These are phyloP conservation scores for Philaenus spumarius DNA, from an alignment of 1,140 invertebrate species.

Conservation along the genomic window DNA sequence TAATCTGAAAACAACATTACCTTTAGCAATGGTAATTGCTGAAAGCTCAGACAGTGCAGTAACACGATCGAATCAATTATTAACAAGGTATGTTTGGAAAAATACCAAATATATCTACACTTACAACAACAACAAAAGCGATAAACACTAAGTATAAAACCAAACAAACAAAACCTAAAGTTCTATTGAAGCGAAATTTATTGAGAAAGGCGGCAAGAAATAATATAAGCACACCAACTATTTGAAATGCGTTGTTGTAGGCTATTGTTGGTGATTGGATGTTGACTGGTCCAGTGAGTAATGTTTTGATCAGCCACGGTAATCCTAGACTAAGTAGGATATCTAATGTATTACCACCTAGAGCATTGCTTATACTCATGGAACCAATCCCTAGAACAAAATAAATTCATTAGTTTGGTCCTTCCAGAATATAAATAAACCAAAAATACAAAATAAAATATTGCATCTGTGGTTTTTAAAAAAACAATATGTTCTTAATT, in stretches of 20 bases:
- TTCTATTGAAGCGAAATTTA: conserved; percentile 25
- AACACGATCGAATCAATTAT: too few species aligned
- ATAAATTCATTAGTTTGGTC: too few species aligned
- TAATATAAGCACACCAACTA: conserved; percentile 27
- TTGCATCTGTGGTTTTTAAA: too few species aligned
- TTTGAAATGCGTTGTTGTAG: conserved; percentile 30
- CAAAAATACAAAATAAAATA: too few species aligned
- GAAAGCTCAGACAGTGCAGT: too few species aligned
- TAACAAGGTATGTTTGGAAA: too few species aligned
- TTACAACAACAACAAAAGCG: conserved; percentile 25
- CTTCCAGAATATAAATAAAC: too few species aligned
- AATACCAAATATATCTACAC: too few species aligned
- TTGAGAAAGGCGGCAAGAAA: conserved; percentile 27
- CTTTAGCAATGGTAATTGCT: too few species aligned
- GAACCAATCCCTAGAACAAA: conserved; percentile 64
- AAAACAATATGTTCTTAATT: too few species aligned
- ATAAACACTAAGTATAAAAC: conserved; percentile 29
- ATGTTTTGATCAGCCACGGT: conserved; percentile 73
- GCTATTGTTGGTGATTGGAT: conserved; percentile 27
- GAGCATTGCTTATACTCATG: conserved; percentile 77
- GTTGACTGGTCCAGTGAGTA: conserved; percentile 39
- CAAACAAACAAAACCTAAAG: conserved; percentile 28
- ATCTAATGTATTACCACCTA: conserved; percentile 79
- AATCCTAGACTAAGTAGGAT: conserved; percentile 78
- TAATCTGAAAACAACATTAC: too few species aligned